Conservation (phyloP, 2,113 vertebrate genomes). For the Alouatta palliata region DNA sequence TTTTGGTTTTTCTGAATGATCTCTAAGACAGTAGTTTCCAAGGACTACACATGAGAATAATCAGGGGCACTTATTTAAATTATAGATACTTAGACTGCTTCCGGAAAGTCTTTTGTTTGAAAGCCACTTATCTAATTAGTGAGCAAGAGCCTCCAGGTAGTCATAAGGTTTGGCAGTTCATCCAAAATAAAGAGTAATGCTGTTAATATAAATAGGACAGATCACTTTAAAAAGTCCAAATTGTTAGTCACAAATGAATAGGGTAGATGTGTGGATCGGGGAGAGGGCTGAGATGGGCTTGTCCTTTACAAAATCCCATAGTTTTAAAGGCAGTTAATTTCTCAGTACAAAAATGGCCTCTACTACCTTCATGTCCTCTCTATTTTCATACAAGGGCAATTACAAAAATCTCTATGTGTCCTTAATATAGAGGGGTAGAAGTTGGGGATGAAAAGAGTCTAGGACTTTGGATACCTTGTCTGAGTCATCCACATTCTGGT, state of each 20-base stretch:
- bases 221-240: not conserved
- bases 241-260: not conserved
- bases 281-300: not conserved
- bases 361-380: not conserved
- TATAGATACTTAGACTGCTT: not conserved
- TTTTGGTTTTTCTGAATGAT: not conserved
- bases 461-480: not conserved
- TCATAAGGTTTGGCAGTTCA: not conserved
- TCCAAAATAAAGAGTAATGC: not conserved
- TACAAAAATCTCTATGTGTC: not conserved
- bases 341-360: not conserved
- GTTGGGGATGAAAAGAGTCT: not conserved
- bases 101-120: not conserved
- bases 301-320: not conserved
- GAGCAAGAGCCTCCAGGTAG: not conserved
- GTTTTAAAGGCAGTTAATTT: slow-evolving; percentile 10
- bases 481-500: not conserved
- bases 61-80: not conserved
- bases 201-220: not conserved
- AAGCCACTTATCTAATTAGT: not conserved
- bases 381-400: not conserved
- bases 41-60: not conserved
- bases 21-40: not conserved
- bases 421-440: not conserved
- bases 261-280: not conserved